Base-by-base conservation (phyloP, 2,888 invertebrate genomes). In the Hylaea fasciaria region DNA sequence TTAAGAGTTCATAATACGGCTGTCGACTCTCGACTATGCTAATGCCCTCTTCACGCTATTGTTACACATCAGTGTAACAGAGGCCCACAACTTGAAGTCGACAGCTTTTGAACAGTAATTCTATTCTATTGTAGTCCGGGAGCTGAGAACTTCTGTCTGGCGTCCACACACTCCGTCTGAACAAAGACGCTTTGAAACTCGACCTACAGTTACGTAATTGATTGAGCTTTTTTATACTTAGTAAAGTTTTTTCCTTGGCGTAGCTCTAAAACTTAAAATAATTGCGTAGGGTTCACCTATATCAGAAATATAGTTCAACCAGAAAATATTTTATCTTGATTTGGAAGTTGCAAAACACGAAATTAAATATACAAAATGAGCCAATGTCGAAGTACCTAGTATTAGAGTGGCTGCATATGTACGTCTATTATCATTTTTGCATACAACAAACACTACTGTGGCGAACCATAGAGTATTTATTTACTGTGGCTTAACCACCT, bases 91-190 rank as follows among this genome's bases (percentile, higher is more conserved):
- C 14, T 56, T 43, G 13, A 58, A 63, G 47, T 55, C 55, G 32
- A 55, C 48, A 61, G 47, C 60, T 54, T 53, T 54, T 41, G 49
- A 57, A 57, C 53, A 41, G 57, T 51, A 58, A 63, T 63, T 63
- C 51, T 52, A 56, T 51, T 58, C 54, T 45, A 58, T 63, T 58
- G 55, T 56, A 56, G 62, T 55, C 50, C 5, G 53, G 44, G 51
- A 58, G 51, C 58, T 47, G 17, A 29, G 35, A 48, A 56, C 46
- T 50, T 39, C 47, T 46, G 41, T 39, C 47, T 46, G 41, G 29
- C 46, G 28, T 41, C 43, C 41, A 46, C 44, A 56, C 50, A 35
- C 52, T 61, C 28, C 37, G 37, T n/a, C 37, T 37, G 37, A 12
- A 37, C 37, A 37, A 37, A n/a, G 37, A n/a, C 1, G 12, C 37